Evolutionary conservation across 2,113 vertebrate genomes (phyloP).

Genomic region (Myiagra hebetior): DNA sequence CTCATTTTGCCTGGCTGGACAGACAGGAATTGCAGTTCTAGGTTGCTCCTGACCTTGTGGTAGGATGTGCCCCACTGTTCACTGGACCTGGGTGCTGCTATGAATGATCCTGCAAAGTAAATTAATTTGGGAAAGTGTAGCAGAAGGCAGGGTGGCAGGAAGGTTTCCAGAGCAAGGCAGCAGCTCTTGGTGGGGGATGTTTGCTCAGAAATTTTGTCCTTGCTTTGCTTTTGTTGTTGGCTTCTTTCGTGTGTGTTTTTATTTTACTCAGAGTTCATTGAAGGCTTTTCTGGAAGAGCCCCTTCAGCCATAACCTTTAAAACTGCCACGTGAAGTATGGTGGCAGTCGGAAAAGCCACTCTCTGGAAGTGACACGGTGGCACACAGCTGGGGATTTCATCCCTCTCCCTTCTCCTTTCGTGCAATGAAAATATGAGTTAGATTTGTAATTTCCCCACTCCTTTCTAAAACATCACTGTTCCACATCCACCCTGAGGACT

Average conservation of each 20-base stretch:
- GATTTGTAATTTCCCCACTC: background rate
- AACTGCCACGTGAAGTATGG: background rate
- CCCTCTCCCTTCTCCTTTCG: background rate
- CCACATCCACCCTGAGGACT: background rate
- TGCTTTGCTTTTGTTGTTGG: background rate
- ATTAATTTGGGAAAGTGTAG: background rate
- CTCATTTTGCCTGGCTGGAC: background rate
- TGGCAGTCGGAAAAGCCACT: background rate
- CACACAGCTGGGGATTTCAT: fast-evolving
- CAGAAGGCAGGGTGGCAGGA: background rate
- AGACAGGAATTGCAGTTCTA: background rate
- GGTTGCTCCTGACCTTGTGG: background rate
- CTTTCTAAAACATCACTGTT: background rate
- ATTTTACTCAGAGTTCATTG: background rate
- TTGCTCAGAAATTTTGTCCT: background rate
- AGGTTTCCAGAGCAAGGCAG: background rate
- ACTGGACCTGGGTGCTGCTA: background rate
- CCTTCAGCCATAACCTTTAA: conserved; percentile 29
- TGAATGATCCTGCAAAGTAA: background rate
- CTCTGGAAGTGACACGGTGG: background rate
- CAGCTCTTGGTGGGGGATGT: background rate
- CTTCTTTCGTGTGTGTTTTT: background rate
- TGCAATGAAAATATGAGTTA: background rate
- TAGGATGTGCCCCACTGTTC: background rate
- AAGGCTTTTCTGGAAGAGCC: background rate